Conservation (phyloP, 2,113 vertebrate genomes). For the Syrrhaptes paradoxus region DNA sequence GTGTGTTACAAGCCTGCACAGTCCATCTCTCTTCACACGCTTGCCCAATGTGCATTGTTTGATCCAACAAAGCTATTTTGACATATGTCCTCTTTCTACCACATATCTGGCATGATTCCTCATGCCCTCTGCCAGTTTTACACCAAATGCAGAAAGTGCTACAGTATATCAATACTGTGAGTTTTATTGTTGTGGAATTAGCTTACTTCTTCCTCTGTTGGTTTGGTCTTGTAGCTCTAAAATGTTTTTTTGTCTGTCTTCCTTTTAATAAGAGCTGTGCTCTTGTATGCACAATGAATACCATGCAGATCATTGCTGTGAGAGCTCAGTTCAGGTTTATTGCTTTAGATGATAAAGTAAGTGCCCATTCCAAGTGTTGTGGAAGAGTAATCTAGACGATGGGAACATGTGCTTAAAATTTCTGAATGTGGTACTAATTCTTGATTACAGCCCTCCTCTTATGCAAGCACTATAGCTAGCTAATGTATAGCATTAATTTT, state of each 20-base stretch:
- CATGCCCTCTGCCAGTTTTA: not conserved
- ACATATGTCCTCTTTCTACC: not conserved
- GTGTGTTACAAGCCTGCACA: not conserved
- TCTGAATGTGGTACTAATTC: not conserved
- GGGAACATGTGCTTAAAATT: not conserved
- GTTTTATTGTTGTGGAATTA: not conserved
- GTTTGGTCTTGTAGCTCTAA: not conserved
- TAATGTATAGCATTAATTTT: not conserved
- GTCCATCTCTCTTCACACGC: not conserved
- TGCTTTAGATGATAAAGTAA: not conserved
- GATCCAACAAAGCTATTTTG: not conserved
- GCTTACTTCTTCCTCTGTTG: not conserved
- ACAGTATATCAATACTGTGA: not conserved
- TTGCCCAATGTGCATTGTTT: not conserved
- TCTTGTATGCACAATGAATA: not conserved
- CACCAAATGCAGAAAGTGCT: not conserved
- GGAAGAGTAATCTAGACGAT: not conserved
- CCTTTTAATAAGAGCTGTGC: not conserved
- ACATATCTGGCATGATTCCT: not conserved
- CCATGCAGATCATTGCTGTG: not conserved
- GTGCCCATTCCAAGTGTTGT: fast-evolving
- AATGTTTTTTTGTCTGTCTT: not conserved
- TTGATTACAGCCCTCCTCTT: not conserved
- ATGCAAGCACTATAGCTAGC: not conserved
- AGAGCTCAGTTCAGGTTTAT: not conserved